These are phyloP conservation scores for Scaptomyza flava DNA, from an alignment of 2,888 invertebrate genomes.

Conservation along the genomic window DNA sequence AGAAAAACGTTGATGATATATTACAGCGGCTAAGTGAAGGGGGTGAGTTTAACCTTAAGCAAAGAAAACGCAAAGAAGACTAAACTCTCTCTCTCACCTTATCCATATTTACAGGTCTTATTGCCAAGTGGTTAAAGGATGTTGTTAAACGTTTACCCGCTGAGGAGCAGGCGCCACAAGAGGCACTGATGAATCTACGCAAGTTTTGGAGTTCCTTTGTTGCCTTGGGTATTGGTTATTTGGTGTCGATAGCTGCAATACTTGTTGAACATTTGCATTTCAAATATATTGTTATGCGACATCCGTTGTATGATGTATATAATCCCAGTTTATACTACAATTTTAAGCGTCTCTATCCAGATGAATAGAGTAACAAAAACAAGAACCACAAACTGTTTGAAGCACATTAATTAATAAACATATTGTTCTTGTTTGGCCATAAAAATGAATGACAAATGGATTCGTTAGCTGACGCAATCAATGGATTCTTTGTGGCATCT, in stretches of 20 bases:
- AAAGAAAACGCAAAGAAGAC: background rate
- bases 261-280: slow-evolving; percentile 89
- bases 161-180: slow-evolving; percentile 87
- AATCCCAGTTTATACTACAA: slow-evolving; percentile 82
- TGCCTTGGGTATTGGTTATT: slow-evolving; percentile 89
- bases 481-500: background rate
- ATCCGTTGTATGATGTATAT: slow-evolving; percentile 90
- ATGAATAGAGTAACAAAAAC: slow-evolving; percentile 26
- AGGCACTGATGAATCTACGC: slow-evolving; percentile 90
- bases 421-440: background rate
- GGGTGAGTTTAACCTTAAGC: slow-evolving; percentile 84
- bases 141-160: slow-evolving; percentile 87
- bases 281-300: slow-evolving; percentile 87
- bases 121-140: slow-evolving; percentile 92
- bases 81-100: background rate
- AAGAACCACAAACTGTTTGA: background rate
- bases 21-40: slow-evolving; percentile 89
- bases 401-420: background rate
- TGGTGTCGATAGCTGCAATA: slow-evolving; percentile 86
- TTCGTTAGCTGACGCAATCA: slow-evolving; percentile 37
- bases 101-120: slow-evolving; percentile 86
- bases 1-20: slow-evolving; percentile 88
- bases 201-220: slow-evolving; percentile 92
- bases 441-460: slow-evolving; percentile 26
- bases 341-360: slow-evolving; percentile 68